Base-by-base conservation (phyloP, 2,113 vertebrate genomes). In the Xerus inauris region DNA sequence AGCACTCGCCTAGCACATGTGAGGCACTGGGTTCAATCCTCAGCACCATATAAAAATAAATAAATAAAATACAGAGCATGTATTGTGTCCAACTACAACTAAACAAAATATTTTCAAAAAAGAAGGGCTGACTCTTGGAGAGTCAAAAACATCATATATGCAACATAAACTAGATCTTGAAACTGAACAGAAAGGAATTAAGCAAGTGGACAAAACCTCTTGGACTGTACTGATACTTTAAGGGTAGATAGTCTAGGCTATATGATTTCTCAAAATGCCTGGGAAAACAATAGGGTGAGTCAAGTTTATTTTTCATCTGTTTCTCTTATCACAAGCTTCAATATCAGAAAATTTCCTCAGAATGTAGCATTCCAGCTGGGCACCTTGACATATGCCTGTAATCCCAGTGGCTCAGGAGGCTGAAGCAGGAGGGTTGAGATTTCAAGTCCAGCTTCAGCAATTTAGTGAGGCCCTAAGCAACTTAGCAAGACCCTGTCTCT, bases 261-360 rank as follows among this genome's bases (percentile, higher is more conserved):
- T 20, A 16, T 42, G 20, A 72, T 69, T 93, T 97, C 32, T 97
- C 32, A 79, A 91, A 85, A 69, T 28, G 3, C 17, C 24, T 83
- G 12, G 28, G 9, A 75, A 91, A 94, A 79, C 3, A 49, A 20
- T 51, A 88, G 51, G 38, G 8, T 19, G 88, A 81, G 73, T 35
- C 0, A 93, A 62, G 6, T 24, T 80, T 30, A 57, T 64, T 92
- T 93, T 85, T 16, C 1, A 42, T 51, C 35, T 84, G 6, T 0
- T 91, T 2, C 13, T 90, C 30, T 62, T 87, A 54, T 26, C 22
- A 79, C 95, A 90, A 88, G 8, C 4, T 91, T 86, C 35, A 86
- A n/a, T 65, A 77, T 49, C 28, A 42, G 59, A 42, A 64, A 79
- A 49, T n/a, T 69, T 80, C 26, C 71, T 80, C 2, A 30, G 67